Percentiles rank a stretch among this genome's conserved stretches.
These are phyloP conservation scores for Pseudomyrmex dendroicus DNA, from an alignment of 1,140 invertebrate genomes.

Conservation along the genomic window DNA sequence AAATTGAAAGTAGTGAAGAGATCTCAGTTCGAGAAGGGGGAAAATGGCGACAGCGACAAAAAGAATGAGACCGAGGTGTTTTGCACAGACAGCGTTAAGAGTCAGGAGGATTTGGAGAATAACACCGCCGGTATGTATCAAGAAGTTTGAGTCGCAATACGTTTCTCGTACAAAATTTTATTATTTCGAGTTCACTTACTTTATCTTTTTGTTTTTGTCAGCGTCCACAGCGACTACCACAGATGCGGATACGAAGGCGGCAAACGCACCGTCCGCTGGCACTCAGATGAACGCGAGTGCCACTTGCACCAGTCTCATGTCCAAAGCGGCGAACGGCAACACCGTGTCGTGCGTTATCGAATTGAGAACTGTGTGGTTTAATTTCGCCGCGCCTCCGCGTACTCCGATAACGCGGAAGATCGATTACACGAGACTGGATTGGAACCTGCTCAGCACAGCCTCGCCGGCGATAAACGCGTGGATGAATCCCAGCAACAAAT, in stretches of 20 bases:
- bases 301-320: conserved; percentile 73
- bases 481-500: conserved; percentile 97
- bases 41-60: conserved; percentile 87
- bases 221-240: conserved; percentile 81
- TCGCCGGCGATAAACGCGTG: conserved; percentile 98
- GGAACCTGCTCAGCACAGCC: conserved; percentile 98
- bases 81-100: conserved; percentile 78
- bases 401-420: conserved; percentile 97
- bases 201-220: conserved; percentile 37
- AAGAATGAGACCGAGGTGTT: conserved; percentile 79
- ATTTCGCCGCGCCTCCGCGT: conserved; percentile 97
- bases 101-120: conserved; percentile 81
- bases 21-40: conserved; percentile 91
- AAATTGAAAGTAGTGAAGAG: conserved; percentile 92
- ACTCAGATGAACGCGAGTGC: conserved; percentile 83
- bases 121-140: conserved; percentile 67
- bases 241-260: conserved; percentile 78
- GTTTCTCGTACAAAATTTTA: not conserved
- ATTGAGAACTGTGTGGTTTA: conserved; percentile 97
- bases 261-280: conserved; percentile 73
- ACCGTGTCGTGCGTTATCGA: conserved; percentile 94
- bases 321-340: conserved; percentile 86
- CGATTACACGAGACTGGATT: conserved; percentile 97
- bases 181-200: not conserved
- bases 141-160: not conserved